Evolutionary conservation across 2,113 vertebrate genomes (phyloP).

Genomic region (Dendropsophus ebraccatus): DNA sequence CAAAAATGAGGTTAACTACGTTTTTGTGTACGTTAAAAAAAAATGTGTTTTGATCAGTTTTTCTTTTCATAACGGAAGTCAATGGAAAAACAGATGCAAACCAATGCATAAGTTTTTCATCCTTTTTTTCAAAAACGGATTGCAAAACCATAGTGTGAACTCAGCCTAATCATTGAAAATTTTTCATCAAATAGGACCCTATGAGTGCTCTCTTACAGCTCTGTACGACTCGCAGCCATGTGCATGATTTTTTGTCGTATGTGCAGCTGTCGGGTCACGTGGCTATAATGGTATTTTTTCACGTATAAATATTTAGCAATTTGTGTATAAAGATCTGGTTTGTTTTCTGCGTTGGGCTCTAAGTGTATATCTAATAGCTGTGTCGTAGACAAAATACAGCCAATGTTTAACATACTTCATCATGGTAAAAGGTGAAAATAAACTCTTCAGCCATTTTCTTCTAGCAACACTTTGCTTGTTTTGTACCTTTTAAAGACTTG

Average conservation of each 20-base stretch:
- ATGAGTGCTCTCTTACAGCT: no score
- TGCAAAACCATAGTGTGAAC: no score
- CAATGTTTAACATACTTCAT: conserved; percentile 27
- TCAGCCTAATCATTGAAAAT: no score
- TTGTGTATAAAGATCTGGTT: background rate
- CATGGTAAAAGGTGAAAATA: conserved; percentile 27
- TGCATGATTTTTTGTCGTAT: background rate
- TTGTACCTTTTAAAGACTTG: conserved; percentile 44
- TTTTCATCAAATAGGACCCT: no score
- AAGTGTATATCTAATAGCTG: background rate
- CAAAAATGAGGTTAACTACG: no score
- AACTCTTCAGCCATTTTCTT: background rate
- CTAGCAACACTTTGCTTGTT: background rate
- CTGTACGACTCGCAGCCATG: no score
- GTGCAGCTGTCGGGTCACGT: background rate
- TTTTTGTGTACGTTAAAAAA: no score
- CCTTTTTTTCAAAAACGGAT: no score
- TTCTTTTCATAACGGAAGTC: no score
- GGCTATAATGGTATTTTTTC: background rate
- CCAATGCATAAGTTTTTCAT: no score
- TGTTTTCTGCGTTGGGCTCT: background rate
- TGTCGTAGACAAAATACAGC: conserved; percentile 8
- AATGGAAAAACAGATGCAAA: no score
- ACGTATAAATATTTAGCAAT: background rate
- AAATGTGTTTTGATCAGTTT: no score